Evolutionary conservation across 2,113 vertebrate species (phyloP).

Genomic region (Triplophysa siluroides): DNA sequence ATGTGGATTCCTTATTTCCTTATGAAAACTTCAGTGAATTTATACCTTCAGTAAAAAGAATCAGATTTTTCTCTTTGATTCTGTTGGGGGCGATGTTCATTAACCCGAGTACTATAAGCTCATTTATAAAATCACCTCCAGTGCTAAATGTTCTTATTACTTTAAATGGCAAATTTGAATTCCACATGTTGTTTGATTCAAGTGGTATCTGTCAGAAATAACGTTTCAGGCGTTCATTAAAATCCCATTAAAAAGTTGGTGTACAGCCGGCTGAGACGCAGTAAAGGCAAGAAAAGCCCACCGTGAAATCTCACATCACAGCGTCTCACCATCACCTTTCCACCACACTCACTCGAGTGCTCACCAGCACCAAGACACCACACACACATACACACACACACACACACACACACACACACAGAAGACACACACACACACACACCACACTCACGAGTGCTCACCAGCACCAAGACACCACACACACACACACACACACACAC

Average conservation of each 20-base stretch:
- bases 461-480: too few species aligned
- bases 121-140: conserved; percentile 8
- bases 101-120: not conserved
- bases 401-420: too few species aligned
- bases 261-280: not conserved
- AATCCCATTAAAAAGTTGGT: not conserved
- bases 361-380: too few species aligned
- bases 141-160: not conserved
- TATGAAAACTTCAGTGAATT: not conserved
- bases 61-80: too few species aligned
- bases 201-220: conserved; percentile 10
- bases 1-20: too few species aligned
- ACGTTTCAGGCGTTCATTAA: not conserved
- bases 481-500: too few species aligned
- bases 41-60: not conserved
- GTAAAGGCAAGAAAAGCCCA: conserved; percentile 1
- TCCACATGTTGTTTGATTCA: conserved; percentile 9
- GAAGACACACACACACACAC: too few species aligned
- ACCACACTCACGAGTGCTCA: too few species aligned
- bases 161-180: not conserved
- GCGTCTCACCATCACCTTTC: conserved; percentile 3
- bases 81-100: not conserved
- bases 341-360: not conserved
- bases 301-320: not conserved
- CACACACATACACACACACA: too few species aligned